Conservation (phyloP, 2,888 invertebrate species). For the Actias luna region DNA sequence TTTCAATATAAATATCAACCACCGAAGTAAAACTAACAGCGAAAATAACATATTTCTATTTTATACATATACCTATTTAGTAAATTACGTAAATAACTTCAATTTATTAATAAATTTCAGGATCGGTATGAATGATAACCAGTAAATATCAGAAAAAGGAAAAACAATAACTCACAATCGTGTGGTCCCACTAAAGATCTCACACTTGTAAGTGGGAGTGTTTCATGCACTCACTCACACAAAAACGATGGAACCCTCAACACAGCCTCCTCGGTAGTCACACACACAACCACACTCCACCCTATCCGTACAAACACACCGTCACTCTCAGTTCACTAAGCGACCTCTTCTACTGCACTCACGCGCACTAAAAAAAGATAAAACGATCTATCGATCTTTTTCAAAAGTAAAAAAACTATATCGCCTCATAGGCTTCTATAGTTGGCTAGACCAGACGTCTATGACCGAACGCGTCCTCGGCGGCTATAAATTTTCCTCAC, state of each 20-base stretch:
- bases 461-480: conserved; percentile 66
- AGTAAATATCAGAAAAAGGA: background rate
- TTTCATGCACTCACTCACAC: conserved; percentile 74
- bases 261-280: conserved; percentile 59
- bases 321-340: conserved; percentile 78
- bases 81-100: background rate
- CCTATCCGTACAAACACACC: conserved; percentile 72
- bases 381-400: conserved; percentile 80
- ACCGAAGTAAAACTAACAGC: background rate
- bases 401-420: conserved; percentile 69
- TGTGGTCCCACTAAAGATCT: conserved; percentile 52
- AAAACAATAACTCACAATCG: conserved; percentile 22
- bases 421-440: conserved; percentile 65
- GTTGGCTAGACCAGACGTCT: conserved; percentile 70
- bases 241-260: conserved; percentile 50
- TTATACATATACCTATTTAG: background rate
- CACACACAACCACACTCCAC: conserved; percentile 58
- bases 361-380: conserved; percentile 80
- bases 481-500: conserved; percentile 56
- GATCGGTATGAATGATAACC: background rate
- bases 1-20: background rate
- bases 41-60: no score
- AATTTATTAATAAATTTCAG: background rate
- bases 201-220: conserved; percentile 71
- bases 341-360: conserved; percentile 81